Evolutionary conservation across 2,888 invertebrate genomes (phyloP), one percentile per base, ranked within the genome.

Genomic region (Pollenia amentaria): DNA sequence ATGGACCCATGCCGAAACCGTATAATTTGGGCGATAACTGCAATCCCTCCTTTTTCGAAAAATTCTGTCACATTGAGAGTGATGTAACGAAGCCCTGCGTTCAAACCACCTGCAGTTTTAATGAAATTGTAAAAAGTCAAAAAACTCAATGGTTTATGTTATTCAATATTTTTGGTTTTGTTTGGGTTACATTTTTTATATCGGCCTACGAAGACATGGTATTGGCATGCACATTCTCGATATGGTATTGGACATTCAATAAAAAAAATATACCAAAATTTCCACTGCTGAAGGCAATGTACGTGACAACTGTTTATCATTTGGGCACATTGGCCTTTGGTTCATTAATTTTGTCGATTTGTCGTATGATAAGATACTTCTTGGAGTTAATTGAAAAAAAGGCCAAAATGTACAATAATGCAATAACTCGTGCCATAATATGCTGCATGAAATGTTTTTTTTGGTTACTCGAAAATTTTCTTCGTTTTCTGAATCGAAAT

Each of bases 241-340:
- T 97, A 0, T 99, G 98, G 97, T 99, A 99, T 93, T 99, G 98
- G 98, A 98, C 99, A 0, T 97, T 96, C 90, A 94, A 96, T 87
- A 97, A 97, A 91, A 94, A 94, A 40, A 95, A 97, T 90, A 95
- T 99, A n/a, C 98, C 98, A 0, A 96, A 96, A 90, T 98, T 98
- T 91, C 97, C 97, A 0, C 94, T 99, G 7, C 95, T 96, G 0
- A 92, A 94, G 8, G 96, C 98, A 42, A 94, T 97, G 57, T 94
- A 94, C 55, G 95, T 97, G 91, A 96, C 96, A 0, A 89, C 96
- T 1, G 94, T 96, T 95, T 97, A 94, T 90, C 93, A 93, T 78
- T 83, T 92, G 78, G 99, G 99, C 2, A 98, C 99, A 0, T 93
- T 99, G n/a, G 99, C 99, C 0, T 97, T 99, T 90, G 99, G 99